Conservation (phyloP, 2,113 vertebrate genomes). For the Rhinichthys klamathensis region DNA sequence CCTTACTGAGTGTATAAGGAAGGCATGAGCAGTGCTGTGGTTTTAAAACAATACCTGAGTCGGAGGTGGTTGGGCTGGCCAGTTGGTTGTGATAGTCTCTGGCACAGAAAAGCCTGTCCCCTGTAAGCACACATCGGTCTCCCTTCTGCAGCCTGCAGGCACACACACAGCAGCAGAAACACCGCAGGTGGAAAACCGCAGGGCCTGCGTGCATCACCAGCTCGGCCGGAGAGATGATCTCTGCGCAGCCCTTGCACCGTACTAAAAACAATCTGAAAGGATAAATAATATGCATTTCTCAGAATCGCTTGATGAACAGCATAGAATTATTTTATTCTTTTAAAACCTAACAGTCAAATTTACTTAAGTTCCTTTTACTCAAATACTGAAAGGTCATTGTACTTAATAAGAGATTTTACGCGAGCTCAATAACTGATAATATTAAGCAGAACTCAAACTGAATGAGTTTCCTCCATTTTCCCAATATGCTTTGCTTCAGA, state of each 20-base stretch:
- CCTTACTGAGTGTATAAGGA: background rate
- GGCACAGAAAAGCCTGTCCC: slow-evolving; percentile 91
- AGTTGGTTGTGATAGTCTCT: slow-evolving; percentile 88
- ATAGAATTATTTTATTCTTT: background rate
- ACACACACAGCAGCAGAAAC: slow-evolving; percentile 95
- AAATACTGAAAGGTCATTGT: too few relatives aligned
- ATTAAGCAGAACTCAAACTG: too few relatives aligned
- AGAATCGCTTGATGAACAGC: background rate
- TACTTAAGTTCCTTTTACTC: too few relatives aligned
- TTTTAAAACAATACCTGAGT: slow-evolving; percentile 82
- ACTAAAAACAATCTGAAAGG: slow-evolving; percentile 85
- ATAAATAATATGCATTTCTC: background rate
- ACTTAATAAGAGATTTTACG: too few relatives aligned
- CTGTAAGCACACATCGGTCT: slow-evolving; percentile 91
- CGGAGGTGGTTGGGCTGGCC: slow-evolving; percentile 85
- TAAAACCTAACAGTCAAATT: background rate
- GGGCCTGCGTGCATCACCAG: slow-evolving; percentile 92
- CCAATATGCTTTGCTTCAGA: too few relatives aligned
- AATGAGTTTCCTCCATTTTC: too few relatives aligned
- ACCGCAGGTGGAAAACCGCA: slow-evolving; percentile 91
- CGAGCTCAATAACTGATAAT: too few relatives aligned
- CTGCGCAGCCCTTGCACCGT: slow-evolving; percentile 86
- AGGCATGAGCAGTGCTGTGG: background rate
- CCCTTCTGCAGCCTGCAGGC: slow-evolving; percentile 91
- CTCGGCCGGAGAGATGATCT: slow-evolving; percentile 86